Conservation (phyloP, 2,888 invertebrate species). For the Chouioia cunea region DNA sequence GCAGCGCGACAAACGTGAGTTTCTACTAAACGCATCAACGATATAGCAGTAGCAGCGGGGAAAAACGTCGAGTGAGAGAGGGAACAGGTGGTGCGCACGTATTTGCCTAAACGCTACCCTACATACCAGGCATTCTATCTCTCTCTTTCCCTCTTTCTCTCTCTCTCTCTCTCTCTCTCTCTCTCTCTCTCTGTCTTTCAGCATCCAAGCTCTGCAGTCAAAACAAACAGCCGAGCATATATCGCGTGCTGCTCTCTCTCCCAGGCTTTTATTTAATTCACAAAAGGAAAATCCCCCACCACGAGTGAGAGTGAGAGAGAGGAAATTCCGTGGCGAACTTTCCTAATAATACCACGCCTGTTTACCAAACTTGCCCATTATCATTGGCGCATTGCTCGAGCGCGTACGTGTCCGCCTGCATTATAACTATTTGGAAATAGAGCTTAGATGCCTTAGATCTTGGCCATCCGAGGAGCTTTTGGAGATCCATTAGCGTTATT, state of each 20-base stretch:
- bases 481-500: conserved; percentile 60
- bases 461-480: conserved; percentile 47
- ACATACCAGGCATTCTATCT: conserved; percentile 31
- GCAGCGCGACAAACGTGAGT: conserved; percentile 4
- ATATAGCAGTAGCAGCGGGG: background rate
- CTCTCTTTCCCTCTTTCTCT: no score
- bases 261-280: conserved; percentile 46
- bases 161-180: no score
- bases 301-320: background rate
- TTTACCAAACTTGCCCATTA: conserved; percentile 53
- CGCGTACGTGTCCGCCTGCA: conserved; percentile 19
- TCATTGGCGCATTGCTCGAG: conserved; percentile 35
- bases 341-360: conserved; percentile 43
- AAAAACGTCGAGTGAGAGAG: background rate
- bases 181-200: no score
- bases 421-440: conserved; percentile 46
- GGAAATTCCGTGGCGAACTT: conserved; percentile 43
- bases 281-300: conserved; percentile 41
- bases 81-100: conserved; percentile 17
- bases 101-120: conserved; percentile 16
- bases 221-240: conserved; percentile 20
- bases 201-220: conserved; percentile 8
- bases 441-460: conserved; percentile 33
- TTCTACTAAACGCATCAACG: background rate
- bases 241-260: background rate